Conservation (phyloP, 2,888 invertebrate genomes). For the Hyles lineata region DNA sequence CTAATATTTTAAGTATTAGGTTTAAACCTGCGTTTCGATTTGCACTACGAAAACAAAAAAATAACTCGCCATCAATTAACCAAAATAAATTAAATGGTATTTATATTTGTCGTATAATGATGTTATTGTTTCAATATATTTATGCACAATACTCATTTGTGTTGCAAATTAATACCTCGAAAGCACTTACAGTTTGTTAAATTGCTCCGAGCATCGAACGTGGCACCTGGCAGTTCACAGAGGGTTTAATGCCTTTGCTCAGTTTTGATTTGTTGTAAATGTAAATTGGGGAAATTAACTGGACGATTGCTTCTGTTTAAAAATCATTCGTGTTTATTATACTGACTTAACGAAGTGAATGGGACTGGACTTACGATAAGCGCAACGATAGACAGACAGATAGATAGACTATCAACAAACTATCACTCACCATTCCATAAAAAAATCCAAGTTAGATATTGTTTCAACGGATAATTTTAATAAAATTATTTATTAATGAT, state of each 20-base stretch:
- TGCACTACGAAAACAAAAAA: neutral
- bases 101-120: constrained; percentile 4
- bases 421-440: too few species aligned
- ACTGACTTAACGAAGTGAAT: neutral
- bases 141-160: constrained; percentile 55
- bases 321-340: neutral
- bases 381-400: too few species aligned
- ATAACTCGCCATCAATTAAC: neutral
- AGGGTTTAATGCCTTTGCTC: constrained; percentile 44
- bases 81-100: neutral
- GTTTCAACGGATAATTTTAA: too few species aligned
- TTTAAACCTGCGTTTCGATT: neutral
- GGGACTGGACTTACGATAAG: too few species aligned
- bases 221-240: constrained; percentile 31
- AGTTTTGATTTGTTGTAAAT: constrained; percentile 46
- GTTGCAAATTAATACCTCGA: constrained; percentile 75
- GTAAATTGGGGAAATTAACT: constrained; percentile 36
- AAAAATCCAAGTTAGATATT: too few species aligned
- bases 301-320: neutral
- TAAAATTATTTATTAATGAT: too few species aligned
- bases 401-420: too few species aligned
- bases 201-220: constrained; percentile 60
- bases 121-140: constrained; percentile 19
- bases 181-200: constrained; percentile 70
- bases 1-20: too few species aligned